Evolutionary conservation across 2,888 invertebrate species (phyloP), one percentile per base, ranked within the genome.

Genomic region (Euplagia quadripunctaria): DNA sequence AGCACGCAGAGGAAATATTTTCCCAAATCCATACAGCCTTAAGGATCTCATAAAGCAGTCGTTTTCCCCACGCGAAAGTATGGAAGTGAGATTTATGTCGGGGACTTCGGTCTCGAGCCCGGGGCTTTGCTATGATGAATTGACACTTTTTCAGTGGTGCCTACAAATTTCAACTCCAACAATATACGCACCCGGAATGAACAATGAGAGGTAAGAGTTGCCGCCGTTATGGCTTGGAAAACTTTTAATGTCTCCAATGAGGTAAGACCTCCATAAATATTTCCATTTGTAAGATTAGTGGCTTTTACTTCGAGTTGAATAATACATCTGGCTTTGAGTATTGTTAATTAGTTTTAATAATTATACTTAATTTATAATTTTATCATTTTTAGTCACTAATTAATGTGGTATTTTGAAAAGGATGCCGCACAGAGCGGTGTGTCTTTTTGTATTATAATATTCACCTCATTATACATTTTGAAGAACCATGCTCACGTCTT

Each of bases 1-100:
- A 93, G 94, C 94, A 95, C 94, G 95, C 89, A 92, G 91, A 92
- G 94, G 96, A 95, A 96, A 96, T 96, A 96, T 96, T 96, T 96
- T 93, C 93, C 94, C 94, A 95, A 96, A 96, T 96, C 96, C 96
- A 96, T 96, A 96, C 96, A 94, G 96, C 96, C 96, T 96, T 96
- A 95, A 96, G 96, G 94, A 94, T 96, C 95, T 91, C 96, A 96
- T 96, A 96, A 96, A 96, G 92, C 94, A 96, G 94, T 94, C 95
- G 94, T 93, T 93, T 92, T 94, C 95, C 94, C 94, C 93, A 92
- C 94, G 94, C 93, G 93, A 94, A 94, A 95, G 96, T 95, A 96
- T 95, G 94, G 94, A 94, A 96, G 96, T 94, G 93, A 96, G 96
- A 96, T 96, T 96, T 96, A 96, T 96, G 87, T 85, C 88, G 91